Conservation (phyloP, 2,888 invertebrate species). For the Plebejus melissa region DNA sequence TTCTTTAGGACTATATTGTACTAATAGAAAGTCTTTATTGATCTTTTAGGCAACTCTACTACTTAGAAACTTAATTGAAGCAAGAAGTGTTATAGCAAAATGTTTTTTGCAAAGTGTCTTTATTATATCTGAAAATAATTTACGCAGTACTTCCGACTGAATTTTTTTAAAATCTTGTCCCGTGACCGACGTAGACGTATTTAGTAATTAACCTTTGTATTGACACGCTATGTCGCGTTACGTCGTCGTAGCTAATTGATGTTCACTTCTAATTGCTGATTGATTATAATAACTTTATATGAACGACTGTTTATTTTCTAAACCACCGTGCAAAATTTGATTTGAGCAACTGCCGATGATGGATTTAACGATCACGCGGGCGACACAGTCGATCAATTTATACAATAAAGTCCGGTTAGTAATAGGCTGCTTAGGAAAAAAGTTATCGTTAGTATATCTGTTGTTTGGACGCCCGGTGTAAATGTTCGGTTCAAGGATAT, state of each 20-base stretch:
- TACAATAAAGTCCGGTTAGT: slow-evolving; percentile 33
- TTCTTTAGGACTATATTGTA: no score
- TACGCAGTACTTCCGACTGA: not conserved
- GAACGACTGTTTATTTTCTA: slow-evolving; percentile 21
- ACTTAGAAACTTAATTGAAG: no score
- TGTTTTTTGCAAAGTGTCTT: no score
- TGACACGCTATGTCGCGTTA: slow-evolving; percentile 19
- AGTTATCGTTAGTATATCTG: slow-evolving; percentile 23
- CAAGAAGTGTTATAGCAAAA: no score
- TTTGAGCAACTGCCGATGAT: not conserved
- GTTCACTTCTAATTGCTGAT: slow-evolving; percentile 19
- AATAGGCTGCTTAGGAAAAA: slow-evolving; percentile 35
- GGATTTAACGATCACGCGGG: not conserved
- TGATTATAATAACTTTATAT: slow-evolving; percentile 11
- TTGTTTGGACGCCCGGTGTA: slow-evolving; percentile 38
- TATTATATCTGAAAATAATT: not conserved
- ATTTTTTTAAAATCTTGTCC: not conserved
- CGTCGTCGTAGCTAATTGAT: slow-evolving; percentile 3
- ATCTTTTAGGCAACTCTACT: no score
- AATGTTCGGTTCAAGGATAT: slow-evolving; percentile 49
- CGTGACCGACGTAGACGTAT: not conserved
- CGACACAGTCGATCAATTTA: slow-evolving; percentile 8
- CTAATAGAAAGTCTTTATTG: no score
- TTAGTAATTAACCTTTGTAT: slow-evolving; percentile 18
- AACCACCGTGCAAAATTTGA: not conserved